Evolutionary conservation across 92 coral and sea anemone species (phyloP).

Genomic region (Paramuricea clavata): DNA sequence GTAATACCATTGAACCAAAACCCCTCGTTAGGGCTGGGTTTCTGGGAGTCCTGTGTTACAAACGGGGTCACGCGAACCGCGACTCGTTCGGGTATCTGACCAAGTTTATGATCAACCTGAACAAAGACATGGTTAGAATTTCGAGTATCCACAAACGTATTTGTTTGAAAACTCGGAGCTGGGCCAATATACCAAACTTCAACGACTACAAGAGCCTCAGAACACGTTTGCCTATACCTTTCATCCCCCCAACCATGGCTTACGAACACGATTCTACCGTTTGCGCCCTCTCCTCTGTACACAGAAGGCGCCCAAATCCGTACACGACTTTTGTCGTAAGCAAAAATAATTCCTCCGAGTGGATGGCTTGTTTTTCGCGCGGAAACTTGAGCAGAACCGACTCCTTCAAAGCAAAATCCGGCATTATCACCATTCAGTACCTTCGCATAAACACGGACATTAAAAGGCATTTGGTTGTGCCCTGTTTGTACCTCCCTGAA

Average conservation of each 20-base stretch:
- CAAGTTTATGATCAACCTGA: slow-evolving; percentile 78
- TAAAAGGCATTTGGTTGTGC: slow-evolving; percentile 80
- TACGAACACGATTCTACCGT: slow-evolving; percentile 79
- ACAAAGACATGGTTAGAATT: slow-evolving; percentile 32
- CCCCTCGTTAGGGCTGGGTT: slow-evolving; percentile 76
- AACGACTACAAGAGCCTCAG: slow-evolving; percentile 83
- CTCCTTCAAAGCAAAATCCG: slow-evolving; percentile 87
- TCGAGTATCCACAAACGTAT: slow-evolving; percentile 69
- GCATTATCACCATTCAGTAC: slow-evolving; percentile 68
- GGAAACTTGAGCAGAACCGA: slow-evolving; percentile 89
- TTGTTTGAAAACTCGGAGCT: slow-evolving; percentile 86
- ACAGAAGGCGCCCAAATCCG: slow-evolving; percentile 95
- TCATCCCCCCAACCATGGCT: slow-evolving; percentile 97
- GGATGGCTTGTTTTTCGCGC: slow-evolving; percentile 63
- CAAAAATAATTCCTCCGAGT: slow-evolving; percentile 91
- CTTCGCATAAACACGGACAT: slow-evolving; percentile 93
- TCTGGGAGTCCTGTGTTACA: slow-evolving; percentile 35
- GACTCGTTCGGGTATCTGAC: slow-evolving; percentile 87
- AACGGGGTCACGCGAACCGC: slow-evolving; percentile 76
- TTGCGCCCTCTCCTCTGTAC: slow-evolving; percentile 48
- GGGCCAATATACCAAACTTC: slow-evolving; percentile 93
- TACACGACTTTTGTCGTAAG: slow-evolving; percentile 83
- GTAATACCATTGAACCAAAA: slow-evolving; percentile 89
- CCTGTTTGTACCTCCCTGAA: slow-evolving; percentile 91
- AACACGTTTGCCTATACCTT: slow-evolving; percentile 53